phyloP scores from a whole-genome alignment of 2,797 vertebrate genomes.

The Pseudomugil tenellus region DNA sequence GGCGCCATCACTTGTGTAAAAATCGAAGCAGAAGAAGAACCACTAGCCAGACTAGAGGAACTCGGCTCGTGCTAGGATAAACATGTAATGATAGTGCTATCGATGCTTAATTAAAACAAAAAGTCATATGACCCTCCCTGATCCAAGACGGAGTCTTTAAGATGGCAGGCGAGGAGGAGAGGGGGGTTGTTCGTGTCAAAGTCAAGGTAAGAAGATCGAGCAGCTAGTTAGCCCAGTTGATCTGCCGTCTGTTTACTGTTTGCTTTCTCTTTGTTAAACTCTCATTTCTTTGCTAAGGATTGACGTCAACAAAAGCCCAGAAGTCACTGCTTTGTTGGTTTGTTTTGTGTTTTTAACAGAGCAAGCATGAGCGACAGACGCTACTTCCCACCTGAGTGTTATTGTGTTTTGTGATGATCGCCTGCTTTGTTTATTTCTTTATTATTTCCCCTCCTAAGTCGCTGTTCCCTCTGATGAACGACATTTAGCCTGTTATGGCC shows the following conservation, averaged over 20 bases:
- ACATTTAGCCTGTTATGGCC: neutral
- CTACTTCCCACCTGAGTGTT: too few species aligned
- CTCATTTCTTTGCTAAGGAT: too few species aligned
- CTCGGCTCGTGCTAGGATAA: slow-evolving; percentile 2
- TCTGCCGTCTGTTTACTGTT: neutral
- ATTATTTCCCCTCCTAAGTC: neutral
- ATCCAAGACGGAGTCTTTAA: slow-evolving; percentile 45
- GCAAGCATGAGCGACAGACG: neutral
- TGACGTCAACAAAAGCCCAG: too few species aligned
- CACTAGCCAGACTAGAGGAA: neutral
- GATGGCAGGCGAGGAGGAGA: slow-evolving; percentile 85
- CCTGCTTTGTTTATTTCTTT: neutral
- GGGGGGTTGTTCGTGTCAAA: slow-evolving; percentile 85
- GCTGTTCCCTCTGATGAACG: neutral
- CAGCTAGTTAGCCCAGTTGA: neutral
- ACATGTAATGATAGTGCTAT: slow-evolving; percentile 46
- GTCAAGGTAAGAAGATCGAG: slow-evolving; percentile 78
- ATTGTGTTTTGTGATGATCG: neutral
- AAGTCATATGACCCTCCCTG: slow-evolving; percentile 21
- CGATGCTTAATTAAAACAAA: slow-evolving; percentile 40
- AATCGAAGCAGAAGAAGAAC: slow-evolving; percentile 48
- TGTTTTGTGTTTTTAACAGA: neutral
- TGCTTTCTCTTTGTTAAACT: neutral
- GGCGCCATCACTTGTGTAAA: neutral
- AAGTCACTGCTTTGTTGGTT: neutral